phyloP scores from a whole-genome alignment of 2,113 vertebrate species.

The Notechis scutatus region DNA sequence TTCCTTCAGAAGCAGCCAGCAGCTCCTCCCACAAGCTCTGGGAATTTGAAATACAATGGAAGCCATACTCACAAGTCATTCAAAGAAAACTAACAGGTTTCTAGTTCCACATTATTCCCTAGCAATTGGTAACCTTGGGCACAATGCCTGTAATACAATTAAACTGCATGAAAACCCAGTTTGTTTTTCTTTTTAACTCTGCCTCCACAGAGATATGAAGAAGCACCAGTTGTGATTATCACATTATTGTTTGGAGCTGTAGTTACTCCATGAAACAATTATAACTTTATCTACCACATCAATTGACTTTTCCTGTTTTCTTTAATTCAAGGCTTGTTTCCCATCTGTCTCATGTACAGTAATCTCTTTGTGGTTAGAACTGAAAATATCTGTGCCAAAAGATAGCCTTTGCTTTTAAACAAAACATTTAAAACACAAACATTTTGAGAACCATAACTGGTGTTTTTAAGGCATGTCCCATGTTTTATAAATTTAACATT shows the following conservation, averaged over 20 bases:
- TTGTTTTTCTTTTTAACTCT: conserved; percentile 18
- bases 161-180: conserved; percentile 53
- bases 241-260: not conserved
- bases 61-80: conserved; percentile 12
- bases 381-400: not conserved
- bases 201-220: conserved; percentile 46
- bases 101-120: conserved; percentile 50
- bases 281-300: not conserved
- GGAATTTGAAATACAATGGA: too few species aligned
- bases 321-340: not conserved
- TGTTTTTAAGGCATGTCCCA: not conserved
- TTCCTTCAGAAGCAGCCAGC: too few species aligned
- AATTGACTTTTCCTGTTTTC: not conserved
- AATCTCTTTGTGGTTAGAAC: not conserved
- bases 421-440: not conserved
- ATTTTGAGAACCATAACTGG: not conserved
- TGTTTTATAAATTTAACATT: not conserved
- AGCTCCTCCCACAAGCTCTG: too few species aligned
- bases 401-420: not conserved
- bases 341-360: not conserved
- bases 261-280: not conserved
- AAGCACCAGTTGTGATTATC: conserved; percentile 57
- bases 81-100: conserved; percentile 40
- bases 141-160: conserved; percentile 34
- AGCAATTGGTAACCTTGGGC: conserved; percentile 31